phyloP scores from a whole-genome alignment of 2,797 vertebrate genomes.

The Heliangelus exortis region DNA sequence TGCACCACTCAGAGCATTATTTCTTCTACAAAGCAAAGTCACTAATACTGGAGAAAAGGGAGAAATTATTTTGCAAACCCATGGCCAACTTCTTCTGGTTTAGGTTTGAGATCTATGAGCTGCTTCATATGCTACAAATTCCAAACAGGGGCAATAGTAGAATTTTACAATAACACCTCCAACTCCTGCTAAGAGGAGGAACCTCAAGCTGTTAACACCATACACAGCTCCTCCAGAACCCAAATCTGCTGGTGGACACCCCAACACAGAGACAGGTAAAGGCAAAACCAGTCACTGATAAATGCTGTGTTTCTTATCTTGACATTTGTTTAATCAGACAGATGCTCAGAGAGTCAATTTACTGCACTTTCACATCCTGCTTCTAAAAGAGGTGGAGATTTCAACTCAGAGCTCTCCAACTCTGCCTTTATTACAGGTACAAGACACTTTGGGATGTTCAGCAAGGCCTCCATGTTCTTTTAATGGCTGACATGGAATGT shows the following conservation, averaged over 20 bases:
- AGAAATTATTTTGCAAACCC: background rate
- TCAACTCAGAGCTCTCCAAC: background rate
- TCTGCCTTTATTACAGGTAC: constrained; percentile 38
- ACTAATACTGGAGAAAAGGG: background rate
- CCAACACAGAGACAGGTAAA: background rate
- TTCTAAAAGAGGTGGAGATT: background rate
- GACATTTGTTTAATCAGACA: background rate
- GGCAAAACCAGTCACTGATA: background rate
- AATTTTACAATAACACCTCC: accelerated
- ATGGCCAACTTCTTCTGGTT: background rate
- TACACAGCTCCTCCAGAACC: background rate
- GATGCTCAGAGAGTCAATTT: background rate
- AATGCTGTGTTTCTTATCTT: background rate
- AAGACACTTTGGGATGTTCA: background rate
- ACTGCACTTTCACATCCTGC: background rate
- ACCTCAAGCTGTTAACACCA: background rate
- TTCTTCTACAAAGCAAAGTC: background rate
- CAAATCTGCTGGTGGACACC: background rate
- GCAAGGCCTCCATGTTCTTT: constrained; percentile 38
- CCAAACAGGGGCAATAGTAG: background rate
- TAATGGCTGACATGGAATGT: constrained; percentile 66
- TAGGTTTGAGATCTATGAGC: background rate
- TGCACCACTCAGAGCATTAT: background rate
- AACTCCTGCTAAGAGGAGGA: background rate
- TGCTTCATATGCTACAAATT: background rate